phyloP scores from a whole-genome alignment of 1,140 invertebrate genomes.

The Hermatobates lingyangjiaoensis region DNA sequence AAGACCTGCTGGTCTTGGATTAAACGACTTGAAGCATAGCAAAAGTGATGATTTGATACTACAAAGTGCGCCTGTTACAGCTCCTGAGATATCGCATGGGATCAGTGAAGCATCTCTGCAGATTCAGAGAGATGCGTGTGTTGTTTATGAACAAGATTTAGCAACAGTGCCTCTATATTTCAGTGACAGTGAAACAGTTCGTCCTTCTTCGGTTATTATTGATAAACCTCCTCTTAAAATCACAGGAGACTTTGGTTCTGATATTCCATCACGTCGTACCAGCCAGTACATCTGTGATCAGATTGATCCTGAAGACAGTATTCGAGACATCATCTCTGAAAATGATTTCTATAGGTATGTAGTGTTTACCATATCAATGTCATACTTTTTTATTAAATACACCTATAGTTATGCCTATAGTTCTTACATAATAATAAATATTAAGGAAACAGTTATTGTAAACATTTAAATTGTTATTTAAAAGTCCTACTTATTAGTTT shows the following conservation, averaged over 20 bases:
- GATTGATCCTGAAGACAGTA: slow-evolving; percentile 40
- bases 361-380: too few species aligned
- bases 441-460: too few species aligned
- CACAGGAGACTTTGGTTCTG: slow-evolving; percentile 19
- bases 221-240: slow-evolving; percentile 18
- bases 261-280: slow-evolving; percentile 10
- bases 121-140: slow-evolving; percentile 21
- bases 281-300: slow-evolving; percentile 24
- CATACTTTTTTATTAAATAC: too few species aligned
- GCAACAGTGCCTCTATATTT: slow-evolving; percentile 17
- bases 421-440: too few species aligned
- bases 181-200: slow-evolving; percentile 19
- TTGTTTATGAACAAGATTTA: slow-evolving; percentile 20
- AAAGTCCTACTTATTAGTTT: too few species aligned
- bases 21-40: slow-evolving; percentile 20
- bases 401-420: too few species aligned
- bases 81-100: slow-evolving; percentile 24
- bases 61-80: slow-evolving; percentile 24
- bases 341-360: slow-evolving; percentile 41
- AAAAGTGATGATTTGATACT: slow-evolving; percentile 23
- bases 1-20: slow-evolving; percentile 18
- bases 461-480: too few species aligned
- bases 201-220: not conserved
- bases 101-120: slow-evolving; percentile 19
- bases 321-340: slow-evolving; percentile 39